Evolutionary conservation across 2,113 vertebrate genomes (phyloP).

Genomic region (Spilogale gracilis): DNA sequence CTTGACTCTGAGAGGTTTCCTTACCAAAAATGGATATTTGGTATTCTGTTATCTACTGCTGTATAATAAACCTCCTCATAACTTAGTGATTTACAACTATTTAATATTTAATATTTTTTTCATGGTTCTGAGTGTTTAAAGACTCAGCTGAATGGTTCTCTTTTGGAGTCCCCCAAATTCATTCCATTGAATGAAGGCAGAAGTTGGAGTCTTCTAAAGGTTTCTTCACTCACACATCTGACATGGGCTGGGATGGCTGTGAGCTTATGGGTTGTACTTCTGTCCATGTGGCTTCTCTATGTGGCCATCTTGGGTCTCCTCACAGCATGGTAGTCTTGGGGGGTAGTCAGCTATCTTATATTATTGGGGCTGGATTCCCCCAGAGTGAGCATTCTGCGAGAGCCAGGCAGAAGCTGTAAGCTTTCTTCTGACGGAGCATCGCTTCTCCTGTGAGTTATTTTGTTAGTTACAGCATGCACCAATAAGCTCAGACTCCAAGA

Average conservation of each 20-base stretch:
- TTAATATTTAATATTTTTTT: background rate
- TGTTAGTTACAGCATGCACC: background rate
- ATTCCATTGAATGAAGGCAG: background rate
- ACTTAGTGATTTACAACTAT: background rate
- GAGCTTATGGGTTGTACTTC: background rate
- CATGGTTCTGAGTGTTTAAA: background rate
- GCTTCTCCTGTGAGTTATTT: background rate
- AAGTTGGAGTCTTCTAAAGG: background rate
- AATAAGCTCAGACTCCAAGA: background rate
- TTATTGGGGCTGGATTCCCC: background rate
- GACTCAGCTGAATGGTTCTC: background rate
- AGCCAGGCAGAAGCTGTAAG: background rate
- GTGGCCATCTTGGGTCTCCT: background rate
- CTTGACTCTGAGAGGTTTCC: background rate
- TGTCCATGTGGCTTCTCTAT: background rate
- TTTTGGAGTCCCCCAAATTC: background rate
- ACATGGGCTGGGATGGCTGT: background rate
- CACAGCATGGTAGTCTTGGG: background rate
- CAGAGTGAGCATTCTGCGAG: background rate
- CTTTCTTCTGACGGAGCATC: background rate
- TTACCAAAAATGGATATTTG: background rate
- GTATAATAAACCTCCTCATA: background rate
- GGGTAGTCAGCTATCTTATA: background rate
- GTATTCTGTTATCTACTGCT: background rate
- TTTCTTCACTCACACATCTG: slow-evolving; percentile 14